Base-by-base conservation (phyloP, 2,888 invertebrate genomes). In the Dione vanillae region DNA sequence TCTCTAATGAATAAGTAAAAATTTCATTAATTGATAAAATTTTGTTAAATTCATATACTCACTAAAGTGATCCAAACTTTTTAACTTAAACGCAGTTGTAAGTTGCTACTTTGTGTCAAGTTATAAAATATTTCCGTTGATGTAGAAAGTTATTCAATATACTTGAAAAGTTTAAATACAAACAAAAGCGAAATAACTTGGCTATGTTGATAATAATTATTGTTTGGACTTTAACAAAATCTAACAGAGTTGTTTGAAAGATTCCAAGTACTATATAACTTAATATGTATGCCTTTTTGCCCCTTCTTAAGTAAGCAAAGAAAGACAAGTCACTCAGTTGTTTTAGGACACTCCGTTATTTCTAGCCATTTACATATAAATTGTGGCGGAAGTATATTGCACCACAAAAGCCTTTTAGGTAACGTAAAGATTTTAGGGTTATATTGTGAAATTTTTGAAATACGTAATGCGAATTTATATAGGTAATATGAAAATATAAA, bases 81-180 rank as follows among this genome's bases (percentile, higher is more conserved):
- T 61, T 61, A 61, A 61, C 27, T 61, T 45, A 35, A 45, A 27
- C 35, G 61, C 45, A 61, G 45, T 61, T 61, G 45, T 61, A 61
- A 45, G 45, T 61, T 61, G 5, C 45, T 45, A 61, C 27, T 61
- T 45, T 61, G 43, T 61, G 45, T 61, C 61, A 61, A 61, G 45
- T 45, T 61, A 45, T 61, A 61, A 61, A 61, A 61, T 61, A 61
- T 61, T 61, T 61, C 61, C 27, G 45, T 45, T 61, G 27, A 61
- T 61, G 27, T 35, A 61, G 61, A 61, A 61, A 61, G n/a, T 61
- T 61, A 61, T 61, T 61, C 52, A 62, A 54, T 62, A 62, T 40
- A 52, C 62, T 54, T 68, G 62, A 68, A 68, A 68, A 65, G 54
- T 77, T 80, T 69, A 47, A 65, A 69, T 64, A 61, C 35, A 45